A percentile compares a stretch with the other conserved stretches of the same genome.
Conservation (phyloP, 2,113 vertebrate genomes). For the Mormyrus iriodes region DNA sequence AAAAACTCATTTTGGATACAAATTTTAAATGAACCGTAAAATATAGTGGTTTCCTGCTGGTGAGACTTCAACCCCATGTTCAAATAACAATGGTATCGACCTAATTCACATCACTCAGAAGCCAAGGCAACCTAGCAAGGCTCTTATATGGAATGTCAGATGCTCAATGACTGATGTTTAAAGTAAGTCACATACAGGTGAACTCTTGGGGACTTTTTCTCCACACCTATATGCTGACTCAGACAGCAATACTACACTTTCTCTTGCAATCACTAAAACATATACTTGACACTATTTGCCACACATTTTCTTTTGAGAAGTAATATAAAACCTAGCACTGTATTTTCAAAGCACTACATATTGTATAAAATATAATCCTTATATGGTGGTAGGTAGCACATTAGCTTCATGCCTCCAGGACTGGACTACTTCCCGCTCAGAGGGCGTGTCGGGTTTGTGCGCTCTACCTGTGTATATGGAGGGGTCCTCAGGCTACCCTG, state of each 20-base stretch:
- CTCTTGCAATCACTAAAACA: background rate
- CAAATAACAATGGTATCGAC: background rate
- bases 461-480: background rate
- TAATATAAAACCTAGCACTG: background rate
- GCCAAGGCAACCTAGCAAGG: background rate
- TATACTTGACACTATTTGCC: background rate
- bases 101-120: background rate
- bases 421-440: background rate
- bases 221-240: background rate
- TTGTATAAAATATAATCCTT: background rate
- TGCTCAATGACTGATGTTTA: background rate
- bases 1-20: background rate
- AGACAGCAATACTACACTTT: background rate
- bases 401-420: background rate
- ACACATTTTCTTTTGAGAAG: background rate
- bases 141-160: background rate
- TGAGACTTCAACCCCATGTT: background rate
- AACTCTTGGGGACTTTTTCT: background rate
- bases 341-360: background rate
- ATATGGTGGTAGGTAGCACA: background rate
- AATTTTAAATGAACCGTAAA: background rate
- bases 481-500: background rate
- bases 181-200: background rate
- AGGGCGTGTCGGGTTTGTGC: background rate
- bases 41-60: background rate